These are phyloP conservation scores for Eonycteris spelaea DNA, from an alignment of 2,113 vertebrate species.

Conservation along the genomic window DNA sequence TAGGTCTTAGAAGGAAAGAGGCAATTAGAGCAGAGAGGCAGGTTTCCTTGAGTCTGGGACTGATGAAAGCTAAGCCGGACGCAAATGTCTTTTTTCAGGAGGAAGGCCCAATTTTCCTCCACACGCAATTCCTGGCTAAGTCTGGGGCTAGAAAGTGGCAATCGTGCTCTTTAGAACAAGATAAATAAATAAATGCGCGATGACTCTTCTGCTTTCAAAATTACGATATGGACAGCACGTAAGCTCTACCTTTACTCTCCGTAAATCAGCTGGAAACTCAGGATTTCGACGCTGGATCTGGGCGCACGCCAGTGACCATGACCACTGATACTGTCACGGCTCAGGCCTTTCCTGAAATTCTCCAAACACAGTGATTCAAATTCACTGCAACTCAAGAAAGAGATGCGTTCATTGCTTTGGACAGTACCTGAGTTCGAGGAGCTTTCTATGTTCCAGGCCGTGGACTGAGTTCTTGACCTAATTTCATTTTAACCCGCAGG, in stretches of 20 bases:
- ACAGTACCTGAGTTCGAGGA: background rate
- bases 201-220: background rate
- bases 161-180: background rate
- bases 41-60: background rate
- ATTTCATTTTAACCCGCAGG: background rate
- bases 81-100: background rate
- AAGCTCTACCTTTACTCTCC: background rate
- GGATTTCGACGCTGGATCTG: background rate
- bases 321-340: background rate
- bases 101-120: background rate
- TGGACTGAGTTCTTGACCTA: background rate
- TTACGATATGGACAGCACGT: background rate
- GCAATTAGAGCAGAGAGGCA: background rate
- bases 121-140: background rate
- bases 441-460: background rate
- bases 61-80: background rate
- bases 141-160: background rate
- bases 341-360: background rate
- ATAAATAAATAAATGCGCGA: background rate
- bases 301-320: background rate
- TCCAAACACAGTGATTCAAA: background rate
- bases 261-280: background rate
- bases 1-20: background rate
- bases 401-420: background rate
- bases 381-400: background rate